phyloP scores from a whole-genome alignment of 2,888 invertebrate genomes.

The Idaea straminata region DNA sequence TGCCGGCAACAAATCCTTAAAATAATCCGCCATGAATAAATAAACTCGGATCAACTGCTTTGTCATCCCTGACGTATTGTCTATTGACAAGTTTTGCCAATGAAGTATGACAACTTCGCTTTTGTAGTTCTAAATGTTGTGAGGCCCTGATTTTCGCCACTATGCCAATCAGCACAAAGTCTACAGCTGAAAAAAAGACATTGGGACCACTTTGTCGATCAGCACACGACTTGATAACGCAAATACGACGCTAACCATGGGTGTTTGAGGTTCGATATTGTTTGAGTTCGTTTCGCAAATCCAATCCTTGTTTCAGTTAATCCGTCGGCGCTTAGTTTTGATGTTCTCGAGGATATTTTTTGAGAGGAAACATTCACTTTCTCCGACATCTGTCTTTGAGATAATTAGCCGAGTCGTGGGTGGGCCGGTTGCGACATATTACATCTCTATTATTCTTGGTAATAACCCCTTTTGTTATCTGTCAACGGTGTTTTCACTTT shows the following conservation, averaged over 20 bases:
- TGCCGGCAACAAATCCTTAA: slow-evolving; percentile 56
- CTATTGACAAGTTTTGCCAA: slow-evolving; percentile 64
- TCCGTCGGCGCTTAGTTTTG: slow-evolving; percentile 76
- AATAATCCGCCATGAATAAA: slow-evolving; percentile 77
- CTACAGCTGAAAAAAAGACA: neutral
- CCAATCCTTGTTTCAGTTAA: slow-evolving; percentile 45
- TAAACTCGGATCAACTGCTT: slow-evolving; percentile 62
- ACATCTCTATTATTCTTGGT: slow-evolving; percentile 52
- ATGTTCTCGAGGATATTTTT: slow-evolving; percentile 67
- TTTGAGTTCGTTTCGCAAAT: slow-evolving; percentile 9
- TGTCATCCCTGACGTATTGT: slow-evolving; percentile 71
- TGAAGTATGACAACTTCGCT: slow-evolving; percentile 18
- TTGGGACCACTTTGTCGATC: slow-evolving; percentile 12
- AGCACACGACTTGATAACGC: slow-evolving; percentile 10
- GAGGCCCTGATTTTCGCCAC: slow-evolving; percentile 9
- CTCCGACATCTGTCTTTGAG: slow-evolving; percentile 69
- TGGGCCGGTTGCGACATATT: slow-evolving; percentile 45
- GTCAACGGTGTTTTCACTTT: slow-evolving; percentile 74
- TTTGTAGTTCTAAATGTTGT: neutral
- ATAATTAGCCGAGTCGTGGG: slow-evolving; percentile 65
- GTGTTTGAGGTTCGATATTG: slow-evolving; percentile 17
- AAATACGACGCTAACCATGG: slow-evolving; percentile 17
- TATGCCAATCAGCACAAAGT: neutral
- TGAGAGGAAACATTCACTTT: slow-evolving; percentile 60
- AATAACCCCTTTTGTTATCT: slow-evolving; percentile 61